Base-by-base conservation (phyloP, 2,797 vertebrate species). In the Tarsius wallacei region DNA sequence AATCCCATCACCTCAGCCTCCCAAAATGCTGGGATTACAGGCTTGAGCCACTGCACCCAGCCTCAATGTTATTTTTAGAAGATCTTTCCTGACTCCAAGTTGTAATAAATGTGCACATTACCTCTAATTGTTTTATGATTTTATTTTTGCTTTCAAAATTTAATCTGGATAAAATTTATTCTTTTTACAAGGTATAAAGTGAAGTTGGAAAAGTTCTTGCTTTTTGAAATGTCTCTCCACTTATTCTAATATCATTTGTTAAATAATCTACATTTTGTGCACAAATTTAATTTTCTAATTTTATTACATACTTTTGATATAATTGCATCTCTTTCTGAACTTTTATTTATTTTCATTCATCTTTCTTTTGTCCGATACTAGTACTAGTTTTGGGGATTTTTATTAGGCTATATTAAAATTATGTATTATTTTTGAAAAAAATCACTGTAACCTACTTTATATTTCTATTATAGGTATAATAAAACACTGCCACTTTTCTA, bases 381-480 rank as follows among this genome's bases (percentile, higher is more conserved):
- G 22, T 90, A 84, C 26, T 36, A 70, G 12, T 91, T 83, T 1
- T 36, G 76, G 42, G 13, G 31, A 93, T 86, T 95, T 93, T 95
- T 91, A 91, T 87, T 95, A 55, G 28, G 10, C 31, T 71, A 4
- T 28, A 81, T 61, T 90, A 90, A 81, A 95, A 80, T 95, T 96
- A 90, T 76, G 26, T 70, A 64, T 96, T 78, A 87, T 96, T 93
- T 42, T 95, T 90, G 16, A 31, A 10, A 77, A 85, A 74, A 70
- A 26, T 55, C 66, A 74, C 26, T 66, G 4, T 94, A 59, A 90
- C 13, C 36, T 91, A 42, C 53, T 90, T 96, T 81, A 76, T 68
- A 84, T 59, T 93, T 96, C 95, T 94, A 87, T 96, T 93, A 81
- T 28, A 80, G 59, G 19, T 86, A 42, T 21, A 92, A 51, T 93